Conservation (phyloP, 2,797 vertebrate species). For the Mastacembelus armatus region DNA sequence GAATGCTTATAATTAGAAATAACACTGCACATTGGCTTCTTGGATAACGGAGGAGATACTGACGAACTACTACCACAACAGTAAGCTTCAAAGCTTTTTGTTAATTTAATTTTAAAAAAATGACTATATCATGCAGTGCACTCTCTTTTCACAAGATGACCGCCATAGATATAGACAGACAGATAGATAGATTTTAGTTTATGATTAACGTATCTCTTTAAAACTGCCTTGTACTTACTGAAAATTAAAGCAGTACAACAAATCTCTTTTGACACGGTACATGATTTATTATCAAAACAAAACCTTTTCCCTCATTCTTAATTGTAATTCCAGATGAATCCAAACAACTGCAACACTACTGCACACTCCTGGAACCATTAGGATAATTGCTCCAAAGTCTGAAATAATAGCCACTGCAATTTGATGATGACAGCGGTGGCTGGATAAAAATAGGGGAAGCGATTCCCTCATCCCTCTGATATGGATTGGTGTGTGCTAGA, state of each 20-base stretch:
- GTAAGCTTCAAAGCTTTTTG: too few species aligned
- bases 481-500: constrained; percentile 68
- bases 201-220: not conserved
- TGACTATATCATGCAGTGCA: too few species aligned
- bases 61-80: too few species aligned
- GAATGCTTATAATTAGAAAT: not conserved
- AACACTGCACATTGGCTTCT: not conserved
- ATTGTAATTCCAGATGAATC: constrained; percentile 46
- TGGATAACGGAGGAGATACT: too few species aligned
- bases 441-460: constrained; percentile 78
- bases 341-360: constrained; percentile 47
- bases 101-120: too few species aligned
- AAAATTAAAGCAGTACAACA: constrained; percentile 1
- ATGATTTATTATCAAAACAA: constrained; percentile 35
- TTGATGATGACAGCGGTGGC: constrained; percentile 73
- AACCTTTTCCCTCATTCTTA: constrained; percentile 26
- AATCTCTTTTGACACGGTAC: constrained; percentile 7
- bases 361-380: constrained; percentile 74
- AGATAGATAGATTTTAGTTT: not conserved
- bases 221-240: not conserved
- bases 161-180: too few species aligned
- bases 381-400: constrained; percentile 79
- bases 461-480: constrained; percentile 74
- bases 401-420: constrained; percentile 78
- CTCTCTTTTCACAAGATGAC: too few species aligned